Percentiles rank a stretch among this genome's conserved stretches.
Evolutionary conservation across 2,888 invertebrate genomes (phyloP).

Genomic region (Sminthurinus aureus): DNA sequence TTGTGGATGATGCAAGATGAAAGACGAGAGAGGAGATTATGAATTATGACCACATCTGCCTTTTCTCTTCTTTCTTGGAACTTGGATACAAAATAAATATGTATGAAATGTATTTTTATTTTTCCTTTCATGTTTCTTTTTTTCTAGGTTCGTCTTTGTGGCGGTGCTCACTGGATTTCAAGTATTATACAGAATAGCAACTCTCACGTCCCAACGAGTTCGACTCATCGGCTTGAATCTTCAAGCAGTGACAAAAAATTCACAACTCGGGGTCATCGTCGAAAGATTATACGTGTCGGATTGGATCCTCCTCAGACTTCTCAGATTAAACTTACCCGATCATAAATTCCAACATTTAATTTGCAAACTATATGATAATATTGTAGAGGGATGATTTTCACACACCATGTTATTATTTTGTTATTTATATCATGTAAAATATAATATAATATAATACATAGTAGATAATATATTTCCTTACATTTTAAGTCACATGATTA

Average conservation of each 20-base stretch:
- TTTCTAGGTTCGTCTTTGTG: conserved; percentile 42
- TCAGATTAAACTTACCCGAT: conserved; percentile 52
- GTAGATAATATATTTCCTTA: too few species aligned
- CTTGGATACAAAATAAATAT: background rate
- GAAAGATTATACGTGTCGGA: conserved; percentile 44
- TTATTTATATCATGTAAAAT: too few species aligned
- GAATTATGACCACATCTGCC: background rate
- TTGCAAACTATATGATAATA: conserved; percentile 49
- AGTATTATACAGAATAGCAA: conserved; percentile 46
- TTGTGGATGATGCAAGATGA: background rate
- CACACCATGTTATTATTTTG: background rate
- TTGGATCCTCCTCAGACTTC: conserved; percentile 55
- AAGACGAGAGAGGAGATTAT: too few species aligned
- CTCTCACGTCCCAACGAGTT: conserved; percentile 44
- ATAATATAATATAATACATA: too few species aligned
- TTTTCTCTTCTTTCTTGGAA: background rate
- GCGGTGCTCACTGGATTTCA: conserved; percentile 35
- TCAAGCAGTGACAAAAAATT: conserved; percentile 36
- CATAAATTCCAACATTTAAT: conserved; percentile 52
- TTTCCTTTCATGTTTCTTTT: background rate
- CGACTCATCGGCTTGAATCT: conserved; percentile 46
- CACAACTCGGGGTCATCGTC: conserved; percentile 40
- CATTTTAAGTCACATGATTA: too few species aligned
- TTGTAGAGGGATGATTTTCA: conserved; percentile 32
- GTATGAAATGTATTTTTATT: background rate